Evolutionary conservation across 92 coral and sea anemone genomes (phyloP), one percentile per base, ranked within the genome.

Genomic region (Bergia sp.): DNA sequence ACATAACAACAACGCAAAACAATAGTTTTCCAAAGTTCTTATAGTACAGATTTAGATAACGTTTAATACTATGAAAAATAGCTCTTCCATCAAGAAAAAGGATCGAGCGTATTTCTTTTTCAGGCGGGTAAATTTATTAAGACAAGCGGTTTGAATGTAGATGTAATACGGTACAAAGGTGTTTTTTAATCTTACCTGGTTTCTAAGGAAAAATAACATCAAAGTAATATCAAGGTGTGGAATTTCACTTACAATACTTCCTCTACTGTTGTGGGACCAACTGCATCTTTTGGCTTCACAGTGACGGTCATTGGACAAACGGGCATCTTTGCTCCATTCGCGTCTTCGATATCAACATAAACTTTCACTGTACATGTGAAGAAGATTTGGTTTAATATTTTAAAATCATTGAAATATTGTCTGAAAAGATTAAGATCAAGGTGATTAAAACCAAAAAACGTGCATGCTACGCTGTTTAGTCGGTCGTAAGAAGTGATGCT

Each of bases 181-280:
- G 10, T 20, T 18, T 2, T 71, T 53, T 69, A 18, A 69, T 69
- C 29, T 7, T 69, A 69, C 2, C 11, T 1, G 1, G 5, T 69
- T 69, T n/a, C 10, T 69, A 69, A 53, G 58, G 16, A 53, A 10
- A 16, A 61, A 18, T 57, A 16, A 61, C 6, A 3, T 16, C 23
- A 16, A 1, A 61, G 18, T 21, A 73, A 13, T 39, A 7, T 37
- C 15, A 39, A 42, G 64, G 55, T 58, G 9, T 15, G 15, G 66
- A 82, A 10, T 53, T 0, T 37, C 37, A 88, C 98, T 88, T 91
- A 95, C 98, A 95, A 65, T 15, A 89, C 76, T 80, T 95, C 98
- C 88, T 95, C 94, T 64, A 88, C 16, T 23, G 85, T 55, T 64
- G 85, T 77, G 23, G 64, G 79, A 0, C 86, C 81, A 55, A 86